A percentile compares a stretch with the other conserved stretches of the same genome.
Conservation (phyloP, 2,797 vertebrate genomes). For the Molossus molossus region DNA sequence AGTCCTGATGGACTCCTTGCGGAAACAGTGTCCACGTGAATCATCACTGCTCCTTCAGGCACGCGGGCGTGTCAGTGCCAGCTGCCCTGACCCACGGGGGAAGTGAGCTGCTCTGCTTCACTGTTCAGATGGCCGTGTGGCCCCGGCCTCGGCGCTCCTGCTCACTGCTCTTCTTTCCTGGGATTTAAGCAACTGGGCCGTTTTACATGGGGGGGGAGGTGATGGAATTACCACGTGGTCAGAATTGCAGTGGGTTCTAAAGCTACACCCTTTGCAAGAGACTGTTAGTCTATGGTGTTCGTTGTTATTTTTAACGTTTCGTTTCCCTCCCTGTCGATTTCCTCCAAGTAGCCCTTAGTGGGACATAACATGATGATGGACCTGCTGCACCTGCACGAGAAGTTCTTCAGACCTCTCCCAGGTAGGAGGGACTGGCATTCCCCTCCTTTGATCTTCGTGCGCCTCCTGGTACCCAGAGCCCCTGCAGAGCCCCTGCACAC, state of each 20-base stretch:
- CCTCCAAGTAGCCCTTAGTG: constrained; percentile 87
- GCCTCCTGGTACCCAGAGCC: background rate
- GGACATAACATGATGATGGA: constrained; percentile 92
- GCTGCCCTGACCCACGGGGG: background rate
- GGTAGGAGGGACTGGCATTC: constrained; percentile 75
- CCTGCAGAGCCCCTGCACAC: background rate
- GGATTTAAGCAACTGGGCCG: background rate
- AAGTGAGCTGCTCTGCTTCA: accelerated
- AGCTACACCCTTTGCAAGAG: background rate
- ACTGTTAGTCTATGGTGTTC: background rate
- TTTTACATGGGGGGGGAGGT: background rate
- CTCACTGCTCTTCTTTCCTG: background rate
- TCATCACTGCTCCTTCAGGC: background rate
- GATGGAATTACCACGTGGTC: background rate
- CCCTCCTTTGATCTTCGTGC: accelerated
- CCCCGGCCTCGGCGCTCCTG: background rate
- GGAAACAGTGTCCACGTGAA: background rate
- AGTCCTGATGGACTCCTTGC: background rate
- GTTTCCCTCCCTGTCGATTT: background rate
- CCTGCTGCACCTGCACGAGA: constrained; percentile 90
- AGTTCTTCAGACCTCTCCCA: constrained; percentile 91
- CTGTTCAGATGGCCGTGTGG: background rate
- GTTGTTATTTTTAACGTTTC: background rate
- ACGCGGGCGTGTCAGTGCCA: accelerated
- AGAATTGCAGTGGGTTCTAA: background rate